These are phyloP conservation scores for Zaprionus kolodkinae DNA, from an alignment of 1,140 invertebrate species.

Conservation along the genomic window DNA sequence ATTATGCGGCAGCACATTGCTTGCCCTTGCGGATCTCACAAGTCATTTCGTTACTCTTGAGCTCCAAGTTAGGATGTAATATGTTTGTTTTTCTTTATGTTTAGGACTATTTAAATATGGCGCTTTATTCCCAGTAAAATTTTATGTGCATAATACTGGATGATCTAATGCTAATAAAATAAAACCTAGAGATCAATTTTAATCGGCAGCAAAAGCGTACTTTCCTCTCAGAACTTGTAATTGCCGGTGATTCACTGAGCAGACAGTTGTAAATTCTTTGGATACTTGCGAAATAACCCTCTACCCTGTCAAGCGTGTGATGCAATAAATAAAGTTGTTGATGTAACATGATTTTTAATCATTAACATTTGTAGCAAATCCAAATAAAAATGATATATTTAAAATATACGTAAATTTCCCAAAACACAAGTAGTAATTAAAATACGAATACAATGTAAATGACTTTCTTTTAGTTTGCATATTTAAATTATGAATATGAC, in stretches of 20 bases:
- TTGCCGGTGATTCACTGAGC: background rate
- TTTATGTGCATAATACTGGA: background rate
- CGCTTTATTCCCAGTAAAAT: background rate
- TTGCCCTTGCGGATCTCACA: background rate
- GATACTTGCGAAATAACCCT: background rate
- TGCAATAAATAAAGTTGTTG: background rate
- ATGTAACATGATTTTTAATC: conserved; percentile 16
- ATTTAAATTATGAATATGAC: too few species aligned
- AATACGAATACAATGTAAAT: too few species aligned
- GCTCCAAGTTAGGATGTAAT: background rate
- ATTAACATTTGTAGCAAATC: background rate
- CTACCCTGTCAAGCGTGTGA: background rate
- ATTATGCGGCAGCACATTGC: background rate
- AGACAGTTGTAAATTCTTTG: background rate
- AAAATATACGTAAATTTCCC: conserved; percentile 29
- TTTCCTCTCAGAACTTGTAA: background rate
- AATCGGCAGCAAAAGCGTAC: background rate
- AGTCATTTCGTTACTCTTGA: background rate
- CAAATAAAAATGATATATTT: conserved; percentile 9
- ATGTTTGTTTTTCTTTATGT: background rate
- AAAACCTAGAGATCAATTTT: background rate
- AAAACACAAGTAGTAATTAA: conserved; percentile 35
- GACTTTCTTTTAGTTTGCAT: too few species aligned
- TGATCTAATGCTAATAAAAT: background rate
- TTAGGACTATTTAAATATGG: background rate